phyloP scores from a whole-genome alignment of 2,797 vertebrate species.

The Chelidonichthys spinosus region DNA sequence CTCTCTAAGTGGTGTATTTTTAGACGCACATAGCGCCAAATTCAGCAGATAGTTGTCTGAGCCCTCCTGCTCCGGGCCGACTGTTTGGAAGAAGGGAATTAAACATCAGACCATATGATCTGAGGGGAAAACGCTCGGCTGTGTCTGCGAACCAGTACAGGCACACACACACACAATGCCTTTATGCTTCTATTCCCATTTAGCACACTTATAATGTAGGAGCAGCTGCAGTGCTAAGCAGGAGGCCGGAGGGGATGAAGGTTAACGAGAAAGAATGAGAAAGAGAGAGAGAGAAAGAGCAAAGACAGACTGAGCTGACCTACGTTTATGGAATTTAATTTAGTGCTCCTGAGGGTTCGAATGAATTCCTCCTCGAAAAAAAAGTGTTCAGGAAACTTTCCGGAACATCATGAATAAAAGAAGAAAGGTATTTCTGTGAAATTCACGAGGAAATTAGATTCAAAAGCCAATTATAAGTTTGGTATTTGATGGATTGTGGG shows the following conservation, averaged over 20 bases:
- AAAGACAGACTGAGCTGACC: conserved; percentile 43
- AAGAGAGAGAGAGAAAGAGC: conserved; percentile 26
- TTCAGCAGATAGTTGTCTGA: conserved; percentile 69
- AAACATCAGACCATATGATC: conserved; percentile 52
- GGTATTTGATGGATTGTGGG: conserved; percentile 30
- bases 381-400: conserved; percentile 58
- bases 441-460: conserved; percentile 47
- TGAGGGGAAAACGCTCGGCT: conserved; percentile 38
- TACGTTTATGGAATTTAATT: conserved; percentile 60
- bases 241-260: conserved; percentile 75
- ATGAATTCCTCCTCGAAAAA: conserved; percentile 39
- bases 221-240: conserved; percentile 80
- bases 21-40: conserved; percentile 67
- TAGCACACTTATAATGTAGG: conserved; percentile 77
- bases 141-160: conserved; percentile 49
- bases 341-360: conserved; percentile 39
- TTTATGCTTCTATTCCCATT: conserved; percentile 84
- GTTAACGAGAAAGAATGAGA: conserved; percentile 66
- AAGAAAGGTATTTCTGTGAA: conserved; percentile 26
- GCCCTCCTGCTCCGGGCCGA: conserved; percentile 28
- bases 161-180: conserved; percentile 51
- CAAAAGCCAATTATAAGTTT: conserved; percentile 26
- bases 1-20: conserved; percentile 64
- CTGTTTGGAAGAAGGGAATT: conserved; percentile 56
- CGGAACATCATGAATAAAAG: conserved; percentile 47